Conservation (phyloP, 2,797 vertebrate genomes). For the Pangasius krempfi region DNA sequence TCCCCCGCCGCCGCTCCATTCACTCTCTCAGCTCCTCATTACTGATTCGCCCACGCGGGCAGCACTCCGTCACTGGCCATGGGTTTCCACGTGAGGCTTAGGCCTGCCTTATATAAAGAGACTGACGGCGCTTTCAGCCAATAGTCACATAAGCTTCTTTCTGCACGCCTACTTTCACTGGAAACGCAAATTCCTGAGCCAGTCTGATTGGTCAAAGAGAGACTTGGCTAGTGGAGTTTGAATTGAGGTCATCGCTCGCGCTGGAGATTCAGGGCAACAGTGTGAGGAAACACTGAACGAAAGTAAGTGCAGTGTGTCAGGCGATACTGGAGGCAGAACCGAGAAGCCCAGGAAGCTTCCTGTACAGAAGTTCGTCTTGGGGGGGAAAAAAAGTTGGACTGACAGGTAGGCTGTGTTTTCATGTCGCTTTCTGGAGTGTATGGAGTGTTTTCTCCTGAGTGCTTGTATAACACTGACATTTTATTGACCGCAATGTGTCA, state of each 20-base stretch:
- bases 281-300: conserved; percentile 29
- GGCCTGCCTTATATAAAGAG: conserved; percentile 75
- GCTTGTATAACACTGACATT: conserved; percentile 47
- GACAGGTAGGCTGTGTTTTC: conserved; percentile 29
- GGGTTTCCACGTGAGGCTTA: conserved; percentile 75
- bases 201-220: conserved; percentile 53
- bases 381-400: neutral
- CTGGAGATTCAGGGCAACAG: conserved; percentile 58
- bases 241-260: conserved; percentile 70
- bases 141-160: conserved; percentile 29
- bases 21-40: conserved; percentile 57
- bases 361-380: neutral
- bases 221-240: conserved; percentile 28
- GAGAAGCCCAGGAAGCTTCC: neutral
- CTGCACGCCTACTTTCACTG: neutral
- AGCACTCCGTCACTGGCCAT: conserved; percentile 60
- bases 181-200: conserved; percentile 22
- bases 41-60: conserved; percentile 68
- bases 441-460: neutral
- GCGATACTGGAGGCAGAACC: neutral
- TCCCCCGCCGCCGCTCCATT: conserved; percentile 62
- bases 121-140: conserved; percentile 58
- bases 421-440: neutral
- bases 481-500: conserved; percentile 41
- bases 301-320: conserved; percentile 38